These are phyloP conservation scores for Nasonia giraulti DNA, from an alignment of 1,140 invertebrate species.

Conservation along the genomic window DNA sequence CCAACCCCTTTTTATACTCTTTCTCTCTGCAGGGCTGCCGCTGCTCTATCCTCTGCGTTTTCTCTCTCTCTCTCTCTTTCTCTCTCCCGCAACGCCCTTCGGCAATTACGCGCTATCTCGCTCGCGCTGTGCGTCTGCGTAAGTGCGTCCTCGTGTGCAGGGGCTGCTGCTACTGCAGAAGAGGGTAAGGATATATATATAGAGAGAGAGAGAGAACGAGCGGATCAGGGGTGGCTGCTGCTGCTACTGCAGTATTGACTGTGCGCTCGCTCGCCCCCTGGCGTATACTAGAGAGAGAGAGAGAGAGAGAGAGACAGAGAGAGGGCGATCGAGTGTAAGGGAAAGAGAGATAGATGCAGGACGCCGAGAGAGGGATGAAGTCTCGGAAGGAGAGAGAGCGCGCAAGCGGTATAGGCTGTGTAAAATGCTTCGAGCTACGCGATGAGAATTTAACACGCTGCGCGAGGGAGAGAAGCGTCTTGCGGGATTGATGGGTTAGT, in stretches of 20 bases:
- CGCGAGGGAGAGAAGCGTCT: not conserved
- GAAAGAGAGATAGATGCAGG: slow-evolving; percentile 11
- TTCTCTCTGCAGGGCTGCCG: slow-evolving; percentile 10
- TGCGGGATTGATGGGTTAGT: too few relatives aligned
- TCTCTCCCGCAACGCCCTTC: slow-evolving; percentile 52
- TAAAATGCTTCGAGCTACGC: not conserved
- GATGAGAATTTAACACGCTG: not conserved
- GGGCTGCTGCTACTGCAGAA: slow-evolving; percentile 45
- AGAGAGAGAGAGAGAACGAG: not conserved
- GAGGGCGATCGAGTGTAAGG: slow-evolving; percentile 22
- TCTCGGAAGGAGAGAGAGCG: not conserved
- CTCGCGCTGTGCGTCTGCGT: slow-evolving; percentile 18
- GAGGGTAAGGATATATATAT: slow-evolving; percentile 49
- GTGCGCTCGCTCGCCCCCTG: slow-evolving; percentile 30
- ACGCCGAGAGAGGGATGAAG: slow-evolving; percentile 35
- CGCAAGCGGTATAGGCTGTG: not conserved
- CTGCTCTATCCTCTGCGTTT: slow-evolving; percentile 36
- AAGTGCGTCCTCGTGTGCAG: slow-evolving; percentile 40
- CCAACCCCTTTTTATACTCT: slow-evolving; percentile 47
- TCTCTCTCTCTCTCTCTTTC: not conserved
- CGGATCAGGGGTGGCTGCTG: slow-evolving; percentile 20
- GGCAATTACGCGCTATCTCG: slow-evolving; percentile 55
- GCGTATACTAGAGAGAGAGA: not conserved
- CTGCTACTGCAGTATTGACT: slow-evolving; percentile 59
- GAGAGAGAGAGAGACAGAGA: slow-evolving; percentile 9